Evolutionary conservation across 2,113 vertebrate species (phyloP), one percentile per base, ranked within the genome.

Genomic region (Arizona elegans): DNA sequence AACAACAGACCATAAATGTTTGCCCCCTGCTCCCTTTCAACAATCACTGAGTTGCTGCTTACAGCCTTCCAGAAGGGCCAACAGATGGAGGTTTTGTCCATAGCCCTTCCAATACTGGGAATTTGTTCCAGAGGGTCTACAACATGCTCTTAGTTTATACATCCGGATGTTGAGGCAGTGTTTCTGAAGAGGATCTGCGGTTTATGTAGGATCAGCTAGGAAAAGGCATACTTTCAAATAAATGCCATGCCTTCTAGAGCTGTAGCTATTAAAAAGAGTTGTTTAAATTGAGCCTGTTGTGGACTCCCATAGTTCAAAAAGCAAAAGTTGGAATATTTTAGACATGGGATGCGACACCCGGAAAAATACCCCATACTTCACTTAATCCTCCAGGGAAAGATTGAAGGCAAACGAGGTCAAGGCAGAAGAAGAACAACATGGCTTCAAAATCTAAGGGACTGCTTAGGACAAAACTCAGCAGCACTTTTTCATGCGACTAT

Each of bases 221-320:
- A 86, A 86, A 50, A 26, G 11, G 85, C 8, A 50, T 43, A 26
- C 23, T 50, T 50, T 86, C 23, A 38, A 15, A 81, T 19, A 81
- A 19, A 81, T 38, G 23, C 23, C 43, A 52, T 50, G 85, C 43
- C 85, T 86, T 52, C 50, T 87, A 26, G 86, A 87, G 19, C 87
- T 53, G 5, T 53, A 87, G 15, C 50, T 52, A 15, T 88, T 56
- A 1, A 38, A 54, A 88, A 17, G 3, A 56, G n/a, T 21, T 33
- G 9, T 88, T 88, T 88, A n/a, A 56, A 88, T 23, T 88, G 53
- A n/a, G 53, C 9, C 29, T 9, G 13, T 47, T 15, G 15, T 93
- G 88, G 47, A n/a, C 55, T 96, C 92, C 94, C 47, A 52, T 85
- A 38, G 5, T 23, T 91, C 88, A 53, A 43, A 89, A 86, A 50